Evolutionary conservation across 1,140 invertebrate species (phyloP), one percentile per base, ranked within the genome.

Genomic region (Trachelipus rathkii): DNA sequence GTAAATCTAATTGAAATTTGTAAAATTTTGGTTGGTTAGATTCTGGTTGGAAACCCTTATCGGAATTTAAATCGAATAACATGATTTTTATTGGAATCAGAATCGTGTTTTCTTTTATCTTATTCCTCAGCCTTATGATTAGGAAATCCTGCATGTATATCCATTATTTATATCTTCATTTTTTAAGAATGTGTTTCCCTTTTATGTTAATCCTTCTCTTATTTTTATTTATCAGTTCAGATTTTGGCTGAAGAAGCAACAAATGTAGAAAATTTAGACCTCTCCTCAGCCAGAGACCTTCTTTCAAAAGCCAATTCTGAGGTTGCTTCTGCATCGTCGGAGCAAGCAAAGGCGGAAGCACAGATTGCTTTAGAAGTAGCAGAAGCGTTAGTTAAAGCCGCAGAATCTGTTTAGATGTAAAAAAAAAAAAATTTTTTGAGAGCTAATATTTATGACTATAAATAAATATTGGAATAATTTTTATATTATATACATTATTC

Each of bases 231-330:
- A 15, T 13, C 77, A 81, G 96, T 99, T 78, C 97, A 99, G 89
- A 90, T 99, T 76, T 87, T 99, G 71, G 97, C 97, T 66, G 97
- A 99, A 87, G 97, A 99, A 89, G 96, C 96, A 44, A 93, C 95
- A 82, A 90, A 91, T 10, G 81, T 99, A 66, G 95, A 95, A 79
- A 89, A 90, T 82, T 84, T 99, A 71, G 97, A 99, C 88, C 84
- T 86, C 68, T 84, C 87, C 50, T 92, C 92, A 53, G 92, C 92
- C n/a, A 89, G 90, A 83, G 94, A 97, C 81, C 88, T 92, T 74
- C 86, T 98, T 13, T 89, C 86, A 82, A 92, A 95, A 87, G 95
- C 96, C 15, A 93, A 97, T 83, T 90, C 90, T 74, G 89, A 93
- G 85, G 83, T 95, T 7, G 87, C 87, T 75, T 91, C 93, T 44